Evolutionary conservation across 2,113 vertebrate genomes (phyloP).

Genomic region (Oryzias curvinotus): DNA sequence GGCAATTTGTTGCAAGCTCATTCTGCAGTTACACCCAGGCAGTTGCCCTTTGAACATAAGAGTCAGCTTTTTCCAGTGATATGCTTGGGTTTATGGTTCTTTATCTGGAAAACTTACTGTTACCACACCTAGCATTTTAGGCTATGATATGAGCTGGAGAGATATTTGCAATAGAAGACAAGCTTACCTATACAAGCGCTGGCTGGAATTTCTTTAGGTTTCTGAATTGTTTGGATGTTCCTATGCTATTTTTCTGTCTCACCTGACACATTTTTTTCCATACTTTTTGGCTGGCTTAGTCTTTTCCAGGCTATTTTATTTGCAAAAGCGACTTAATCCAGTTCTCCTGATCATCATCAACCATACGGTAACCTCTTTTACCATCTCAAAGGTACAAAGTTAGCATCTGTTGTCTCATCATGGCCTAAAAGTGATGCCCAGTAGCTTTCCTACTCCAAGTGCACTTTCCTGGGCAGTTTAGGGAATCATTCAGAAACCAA

Average conservation of each 20-base stretch:
- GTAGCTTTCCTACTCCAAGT: conserved; percentile 75
- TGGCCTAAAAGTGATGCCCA: conserved; percentile 60
- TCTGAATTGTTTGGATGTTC: conserved; percentile 20
- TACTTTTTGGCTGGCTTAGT: conserved; percentile 39
- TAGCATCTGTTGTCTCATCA: conserved; percentile 50
- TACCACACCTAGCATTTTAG: conserved; percentile 14
- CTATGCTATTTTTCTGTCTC: conserved; percentile 37
- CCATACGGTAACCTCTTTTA: conserved; percentile 28
- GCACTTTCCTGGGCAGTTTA: conserved; percentile 75
- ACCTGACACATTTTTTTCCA: conserved; percentile 42
- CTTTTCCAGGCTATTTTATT: conserved; percentile 53
- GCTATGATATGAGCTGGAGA: conserved; percentile 30
- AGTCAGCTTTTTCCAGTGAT: conserved; percentile 21
- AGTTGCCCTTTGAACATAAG: conserved; percentile 33
- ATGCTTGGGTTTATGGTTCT: conserved; percentile 11
- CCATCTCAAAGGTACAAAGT: conserved; percentile 39
- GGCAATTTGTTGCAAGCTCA: conserved; percentile 6
- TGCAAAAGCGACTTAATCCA: conserved; percentile 21
- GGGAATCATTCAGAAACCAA: conserved; percentile 58
- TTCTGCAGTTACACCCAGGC: conserved; percentile 9
- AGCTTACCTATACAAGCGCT: conserved; percentile 32
- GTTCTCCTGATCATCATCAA: conserved; percentile 30
- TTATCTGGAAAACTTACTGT: conserved; percentile 21
- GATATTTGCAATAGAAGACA: conserved; percentile 32
- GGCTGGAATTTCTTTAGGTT: conserved; percentile 39